phyloP scores from a whole-genome alignment of 2,113 vertebrate genomes.

The Chamaetylas fuelleborni region DNA sequence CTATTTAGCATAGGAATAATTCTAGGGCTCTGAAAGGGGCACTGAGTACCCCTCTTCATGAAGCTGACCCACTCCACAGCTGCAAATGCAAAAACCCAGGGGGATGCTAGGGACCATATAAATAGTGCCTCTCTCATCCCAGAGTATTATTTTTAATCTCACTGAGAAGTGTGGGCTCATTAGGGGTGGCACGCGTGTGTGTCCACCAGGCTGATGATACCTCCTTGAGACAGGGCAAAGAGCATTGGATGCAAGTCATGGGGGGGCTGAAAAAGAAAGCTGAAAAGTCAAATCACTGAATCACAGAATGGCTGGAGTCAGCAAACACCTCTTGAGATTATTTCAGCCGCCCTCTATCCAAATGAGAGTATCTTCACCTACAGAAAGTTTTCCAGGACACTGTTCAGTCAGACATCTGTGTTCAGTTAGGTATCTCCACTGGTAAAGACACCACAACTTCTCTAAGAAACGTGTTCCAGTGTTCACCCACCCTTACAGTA shows the following conservation, averaged over 20 bases:
- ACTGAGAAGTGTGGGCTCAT: neutral
- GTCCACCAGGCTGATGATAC: neutral
- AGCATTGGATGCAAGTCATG: rapidly evolving
- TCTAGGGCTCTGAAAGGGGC: neutral
- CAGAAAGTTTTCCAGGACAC: neutral
- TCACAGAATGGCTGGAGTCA: neutral
- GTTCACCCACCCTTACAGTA: neutral
- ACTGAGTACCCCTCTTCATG: neutral
- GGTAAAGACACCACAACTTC: neutral
- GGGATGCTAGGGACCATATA: neutral
- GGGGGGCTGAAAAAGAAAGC: neutral
- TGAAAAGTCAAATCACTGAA: neutral
- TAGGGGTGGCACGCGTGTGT: neutral
- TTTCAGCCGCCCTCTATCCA: neutral
- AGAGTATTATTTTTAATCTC: neutral
- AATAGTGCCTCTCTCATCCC: neutral
- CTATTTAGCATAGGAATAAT: neutral
- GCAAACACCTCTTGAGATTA: neutral
- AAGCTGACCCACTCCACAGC: neutral
- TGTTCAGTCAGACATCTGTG: neutral
- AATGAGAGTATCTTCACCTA: neutral
- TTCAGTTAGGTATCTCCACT: neutral
- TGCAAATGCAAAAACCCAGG: neutral
- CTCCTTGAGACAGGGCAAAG: neutral
- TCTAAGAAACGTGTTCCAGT: neutral